Evolutionary conservation across 92 coral and sea anemone genomes (phyloP), one percentile per base, ranked within the genome.

Genomic region (Umimayanthus kanabou): DNA sequence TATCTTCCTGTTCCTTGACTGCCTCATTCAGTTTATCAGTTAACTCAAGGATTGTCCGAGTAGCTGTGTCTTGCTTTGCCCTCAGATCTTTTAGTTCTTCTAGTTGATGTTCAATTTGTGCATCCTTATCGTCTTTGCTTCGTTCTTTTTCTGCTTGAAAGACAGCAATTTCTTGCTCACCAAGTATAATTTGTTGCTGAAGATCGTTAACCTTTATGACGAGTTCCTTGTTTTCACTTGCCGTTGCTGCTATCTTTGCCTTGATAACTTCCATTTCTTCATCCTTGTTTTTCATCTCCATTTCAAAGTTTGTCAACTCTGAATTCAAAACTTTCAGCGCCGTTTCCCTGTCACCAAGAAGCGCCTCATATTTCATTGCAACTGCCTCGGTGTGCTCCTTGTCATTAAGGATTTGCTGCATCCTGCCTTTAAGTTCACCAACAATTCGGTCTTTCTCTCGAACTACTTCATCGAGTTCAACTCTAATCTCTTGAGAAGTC

Each of bases 401-500:
- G 76, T 93, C 98, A 5, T 87, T 86, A 20, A 83, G 29, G 47
- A 91, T 77, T 47, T 88, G 86, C 79, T 88, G 93, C 57, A 91
- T 77, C 82, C 81, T 93, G 2, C 39, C 39, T 53, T 94, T 88
- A 61, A 85, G 80, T 23, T 92, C 94, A 18, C 45, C 71, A 9
- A 92, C 94, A 89, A 86, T 89, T n/a, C 88, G 89, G 53, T 94
- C 95, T 84, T 91, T 91, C 29, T 87, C 92, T n/a, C 92, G 88
- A 23, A 94, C 94, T 20, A 93, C 77, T 55, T 85, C 90, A 69
- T 91, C 98, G 4, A 94, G 85, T 53, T 94, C 95, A 73, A 91
- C 78, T 6, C 98, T 90, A 57, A 93, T 65, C 30, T 90, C 98
- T 75, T 94, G 91, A 16, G 93, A 91, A 45, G 80, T 45, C 88